phyloP scores from a whole-genome alignment of 2,888 invertebrate species.

The Tortrix viridana region DNA sequence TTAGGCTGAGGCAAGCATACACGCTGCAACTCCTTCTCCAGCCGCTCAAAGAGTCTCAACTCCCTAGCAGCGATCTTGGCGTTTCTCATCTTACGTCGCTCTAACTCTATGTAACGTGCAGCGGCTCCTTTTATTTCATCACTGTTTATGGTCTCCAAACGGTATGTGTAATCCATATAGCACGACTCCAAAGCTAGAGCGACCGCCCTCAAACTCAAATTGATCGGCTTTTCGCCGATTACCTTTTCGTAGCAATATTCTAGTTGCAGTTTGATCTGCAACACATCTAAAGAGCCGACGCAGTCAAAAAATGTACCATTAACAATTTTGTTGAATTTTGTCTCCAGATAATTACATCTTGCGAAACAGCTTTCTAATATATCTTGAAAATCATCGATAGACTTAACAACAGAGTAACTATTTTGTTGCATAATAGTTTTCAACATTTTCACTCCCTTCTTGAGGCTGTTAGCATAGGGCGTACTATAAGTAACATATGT shows the following conservation, averaged over 20 bases:
- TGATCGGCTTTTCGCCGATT: slow-evolving; percentile 83
- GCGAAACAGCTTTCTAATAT: slow-evolving; percentile 74
- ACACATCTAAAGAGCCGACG: slow-evolving; percentile 81
- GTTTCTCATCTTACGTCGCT: slow-evolving; percentile 74
- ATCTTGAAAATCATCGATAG: slow-evolving; percentile 60
- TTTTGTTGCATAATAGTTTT: slow-evolving; percentile 67
- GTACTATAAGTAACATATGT: slow-evolving; percentile 84
- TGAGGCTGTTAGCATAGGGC: slow-evolving; percentile 77
- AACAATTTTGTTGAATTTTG: slow-evolving; percentile 81
- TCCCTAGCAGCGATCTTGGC: slow-evolving; percentile 85
- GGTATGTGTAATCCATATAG: slow-evolving; percentile 77
- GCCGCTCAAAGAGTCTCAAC: slow-evolving; percentile 75
- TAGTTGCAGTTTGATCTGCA: slow-evolving; percentile 84
- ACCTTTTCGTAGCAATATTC: slow-evolving; percentile 87
- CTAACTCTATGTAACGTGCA: slow-evolving; percentile 76
- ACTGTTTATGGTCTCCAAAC: slow-evolving; percentile 83
- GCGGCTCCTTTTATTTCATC: slow-evolving; percentile 80
- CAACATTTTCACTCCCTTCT: slow-evolving; percentile 70
- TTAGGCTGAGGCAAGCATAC: slow-evolving; percentile 17
- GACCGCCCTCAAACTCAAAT: slow-evolving; percentile 80
- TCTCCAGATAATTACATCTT: slow-evolving; percentile 76
- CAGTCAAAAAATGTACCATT: slow-evolving; percentile 82
- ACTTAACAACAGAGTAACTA: slow-evolving; percentile 50
- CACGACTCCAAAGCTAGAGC: slow-evolving; percentile 84
- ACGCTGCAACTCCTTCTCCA: slow-evolving; percentile 69